Evolutionary conservation across 2,113 vertebrate species (phyloP), one percentile per base, ranked within the genome.

Genomic region (Microcebus murinus): DNA sequence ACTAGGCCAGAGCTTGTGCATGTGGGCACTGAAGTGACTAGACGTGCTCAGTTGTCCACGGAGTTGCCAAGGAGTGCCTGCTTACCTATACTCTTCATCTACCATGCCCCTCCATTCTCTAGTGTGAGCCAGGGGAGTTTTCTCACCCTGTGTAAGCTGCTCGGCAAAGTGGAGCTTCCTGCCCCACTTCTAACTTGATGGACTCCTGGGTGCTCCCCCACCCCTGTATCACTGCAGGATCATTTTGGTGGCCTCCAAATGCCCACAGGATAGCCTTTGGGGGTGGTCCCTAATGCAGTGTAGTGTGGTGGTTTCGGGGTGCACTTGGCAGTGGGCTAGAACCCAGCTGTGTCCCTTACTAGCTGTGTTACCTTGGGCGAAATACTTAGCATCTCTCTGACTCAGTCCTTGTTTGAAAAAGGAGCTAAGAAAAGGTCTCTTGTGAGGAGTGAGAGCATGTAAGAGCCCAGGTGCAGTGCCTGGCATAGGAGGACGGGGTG

Each of bases 381-480:
- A 23, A 55, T 92, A 45, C 74, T 93, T 92, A 76, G 29, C 39
- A 55, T 80, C 57, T 91, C 50, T 86, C 39, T 79, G 61, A 87
- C 87, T 96, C 68, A 92, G 74, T 84, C 11, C 31, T 42, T 23
- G 7, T 87, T 96, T 80, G 79, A 59, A 86, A 77, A 82, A 63
- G 39, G 50, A 88, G 21, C 14, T 50, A 76, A 57, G n/a, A 50
- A 57, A 55, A 73, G 79, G 27, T 55, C 73, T 85, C 29, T 68
- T 17, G 5, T 71, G 70, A 97, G 90, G 29, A 70, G 31, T 20
- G 34, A 89, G 34, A 65, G 39, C 42, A 9, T 2, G 5, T 2
- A n/a, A 70, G 70, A 87, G 34, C 34, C 21, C 14, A 3, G 50
- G n/a, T 76, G 10, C 36, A 36, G 23, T 36, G 77, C 29, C 84